Evolutionary conservation across 2,113 vertebrate genomes (phyloP), one percentile per base, ranked within the genome.

Genomic region (Tiliqua scincoides): DNA sequence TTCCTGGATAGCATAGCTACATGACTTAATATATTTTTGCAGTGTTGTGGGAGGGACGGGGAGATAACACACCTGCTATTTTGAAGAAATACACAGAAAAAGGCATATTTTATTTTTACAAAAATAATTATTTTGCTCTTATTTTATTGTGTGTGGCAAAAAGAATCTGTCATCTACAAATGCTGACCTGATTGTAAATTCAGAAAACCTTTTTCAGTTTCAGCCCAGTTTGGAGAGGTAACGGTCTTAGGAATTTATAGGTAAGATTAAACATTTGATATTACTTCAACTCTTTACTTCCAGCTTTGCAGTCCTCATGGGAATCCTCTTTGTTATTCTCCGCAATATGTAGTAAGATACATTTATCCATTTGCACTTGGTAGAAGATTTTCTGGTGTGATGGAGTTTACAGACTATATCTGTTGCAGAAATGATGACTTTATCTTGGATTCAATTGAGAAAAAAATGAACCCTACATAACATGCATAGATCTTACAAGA

Each of bases 391-490:
- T 82, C 35, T 43, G 54, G 82, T 68, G 2, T 83, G 32, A 86
- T 65, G 35, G 89, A 91, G 84, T 12, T 83, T 84, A 74, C 14
- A 74, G 73, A 40, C 54, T 54, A 87, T 72, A 37, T 32, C 23
- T 82, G 79, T 11, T 83, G 35, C 73, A 70, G 25, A 57, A 27
- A 20, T 40, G 73, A 71, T 48, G 71, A 63, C 17, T 62, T 78
- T 87, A 71, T 85, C 40, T 83, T 40, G 15, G 75, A 40, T 80
- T 88, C 14, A 0, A 0, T 63, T 62, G 74, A 73, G 35, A 57
- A 91, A 91, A 18, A 0, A 86, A 87, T 65, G 88, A 90, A 88
- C 75, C 37, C 30, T 82, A 84, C 30, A 83, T 71, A 89, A 9
- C 10, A 75, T 3, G 9, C 83, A 77, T 80, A 84, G 11, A 4